Conservation (phyloP, 2,113 vertebrate genomes). For the Odocoileus virginianus region DNA sequence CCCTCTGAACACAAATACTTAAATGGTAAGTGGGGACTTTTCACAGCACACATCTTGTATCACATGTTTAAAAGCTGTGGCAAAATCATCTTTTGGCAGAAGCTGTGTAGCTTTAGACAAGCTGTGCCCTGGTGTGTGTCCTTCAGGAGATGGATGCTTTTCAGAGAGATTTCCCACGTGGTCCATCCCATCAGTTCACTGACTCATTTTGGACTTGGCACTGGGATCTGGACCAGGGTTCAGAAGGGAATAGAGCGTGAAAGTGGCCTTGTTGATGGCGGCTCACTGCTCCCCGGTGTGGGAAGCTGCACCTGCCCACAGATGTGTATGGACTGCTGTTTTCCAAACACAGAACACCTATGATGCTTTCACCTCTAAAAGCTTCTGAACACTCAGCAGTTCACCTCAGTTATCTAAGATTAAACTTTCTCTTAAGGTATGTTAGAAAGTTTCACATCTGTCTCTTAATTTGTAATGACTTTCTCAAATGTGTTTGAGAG, state of each 20-base stretch:
- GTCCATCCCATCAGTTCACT: neutral
- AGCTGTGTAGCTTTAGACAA: neutral
- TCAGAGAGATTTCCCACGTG: conserved; percentile 2
- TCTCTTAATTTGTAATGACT: neutral
- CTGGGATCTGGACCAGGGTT: neutral
- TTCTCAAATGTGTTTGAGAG: neutral
- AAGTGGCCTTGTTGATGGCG: neutral
- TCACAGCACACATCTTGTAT: conserved; percentile 6
- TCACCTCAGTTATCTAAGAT: neutral
- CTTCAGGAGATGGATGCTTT: neutral
- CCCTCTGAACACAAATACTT: conserved; percentile 36
- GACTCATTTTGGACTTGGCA: conserved; percentile 3
- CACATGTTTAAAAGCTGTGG: conserved; percentile 57
- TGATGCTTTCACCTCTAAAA: neutral
- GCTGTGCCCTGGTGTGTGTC: neutral
- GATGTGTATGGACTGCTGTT: neutral
- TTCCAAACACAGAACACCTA: neutral
- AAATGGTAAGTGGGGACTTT: conserved; percentile 45
- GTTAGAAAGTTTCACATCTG: neutral
- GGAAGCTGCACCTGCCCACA: neutral
- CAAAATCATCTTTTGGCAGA: conserved; percentile 46
- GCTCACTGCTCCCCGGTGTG: neutral
- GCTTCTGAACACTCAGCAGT: neutral
- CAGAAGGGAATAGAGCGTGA: neutral
- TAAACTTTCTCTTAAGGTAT: neutral